Percentiles rank a stretch among this genome's conserved stretches.
Conservation (phyloP, 2,797 vertebrate species). For the Sebastiscus albofasciatus region DNA sequence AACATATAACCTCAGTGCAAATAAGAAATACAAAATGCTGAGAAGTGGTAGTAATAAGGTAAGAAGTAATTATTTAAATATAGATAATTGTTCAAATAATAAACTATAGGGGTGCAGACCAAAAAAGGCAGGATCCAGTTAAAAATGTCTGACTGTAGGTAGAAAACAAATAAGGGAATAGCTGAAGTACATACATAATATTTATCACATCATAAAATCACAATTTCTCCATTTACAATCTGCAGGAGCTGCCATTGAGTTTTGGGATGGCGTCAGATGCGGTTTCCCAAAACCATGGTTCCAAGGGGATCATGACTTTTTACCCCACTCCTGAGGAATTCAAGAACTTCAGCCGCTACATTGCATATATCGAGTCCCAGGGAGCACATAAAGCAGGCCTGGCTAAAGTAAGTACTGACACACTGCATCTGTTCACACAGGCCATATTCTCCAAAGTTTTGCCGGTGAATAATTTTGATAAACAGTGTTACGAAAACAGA, state of each 20-base stretch:
- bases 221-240: background rate
- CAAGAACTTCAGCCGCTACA: slow-evolving; percentile 91
- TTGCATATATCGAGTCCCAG: slow-evolving; percentile 95
- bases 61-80: too few relatives aligned
- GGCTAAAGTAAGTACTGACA: slow-evolving; percentile 86
- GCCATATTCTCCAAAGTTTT: background rate
- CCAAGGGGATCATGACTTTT: slow-evolving; percentile 93
- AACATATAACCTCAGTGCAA: too few relatives aligned
- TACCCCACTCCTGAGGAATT: slow-evolving; percentile 92
- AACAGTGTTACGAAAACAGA: background rate
- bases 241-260: slow-evolving; percentile 42
- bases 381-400: slow-evolving; percentile 94
- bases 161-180: background rate
- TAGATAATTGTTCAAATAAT: too few relatives aligned
- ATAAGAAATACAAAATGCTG: too few relatives aligned
- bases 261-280: slow-evolving; percentile 87
- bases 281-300: slow-evolving; percentile 82
- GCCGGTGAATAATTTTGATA: background rate
- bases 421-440: background rate
- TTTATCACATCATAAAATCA: background rate
- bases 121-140: background rate
- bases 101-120: background rate
- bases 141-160: background rate
- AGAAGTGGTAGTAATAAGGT: accelerated
- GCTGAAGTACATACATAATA: background rate